Evolutionary conservation across 2,113 vertebrate species (phyloP).

Genomic region (Pachycephala philippinensis): DNA sequence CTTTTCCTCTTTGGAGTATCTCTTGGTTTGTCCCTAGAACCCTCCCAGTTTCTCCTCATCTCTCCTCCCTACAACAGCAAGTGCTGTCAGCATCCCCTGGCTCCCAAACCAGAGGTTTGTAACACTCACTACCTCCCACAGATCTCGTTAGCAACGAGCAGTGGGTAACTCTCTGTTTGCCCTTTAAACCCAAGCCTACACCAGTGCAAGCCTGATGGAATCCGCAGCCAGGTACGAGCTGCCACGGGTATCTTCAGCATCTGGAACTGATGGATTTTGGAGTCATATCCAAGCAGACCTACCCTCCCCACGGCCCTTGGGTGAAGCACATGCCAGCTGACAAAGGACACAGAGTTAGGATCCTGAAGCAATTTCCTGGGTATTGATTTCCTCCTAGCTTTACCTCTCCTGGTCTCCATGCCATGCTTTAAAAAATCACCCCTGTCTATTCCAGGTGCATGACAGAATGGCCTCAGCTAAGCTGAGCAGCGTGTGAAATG

Average conservation of each 20-base stretch:
- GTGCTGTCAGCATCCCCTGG: background rate
- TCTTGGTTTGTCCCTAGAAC: background rate
- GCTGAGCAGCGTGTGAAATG: background rate
- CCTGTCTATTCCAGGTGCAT: background rate
- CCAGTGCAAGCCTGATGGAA: background rate
- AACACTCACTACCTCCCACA: background rate
- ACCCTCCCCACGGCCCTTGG: background rate
- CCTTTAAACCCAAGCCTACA: background rate
- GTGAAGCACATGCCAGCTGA: background rate
- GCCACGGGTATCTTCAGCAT: background rate
- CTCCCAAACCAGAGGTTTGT: background rate
- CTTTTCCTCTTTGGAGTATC: background rate
- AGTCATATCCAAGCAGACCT: background rate
- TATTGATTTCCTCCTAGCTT: conserved; percentile 26
- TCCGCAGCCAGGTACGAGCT: rapidly evolving
- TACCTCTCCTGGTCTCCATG: background rate
- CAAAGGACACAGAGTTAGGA: background rate
- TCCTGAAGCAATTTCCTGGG: background rate
- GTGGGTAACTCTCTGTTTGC: background rate
- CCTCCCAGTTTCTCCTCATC: background rate
- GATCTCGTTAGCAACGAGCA: rapidly evolving
- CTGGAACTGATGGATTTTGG: background rate
- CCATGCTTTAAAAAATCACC: background rate
- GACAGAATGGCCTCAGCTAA: background rate
- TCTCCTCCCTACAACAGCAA: background rate